phyloP scores from a whole-genome alignment of 1,140 invertebrate genomes.

The Rhyzopertha dominica region DNA sequence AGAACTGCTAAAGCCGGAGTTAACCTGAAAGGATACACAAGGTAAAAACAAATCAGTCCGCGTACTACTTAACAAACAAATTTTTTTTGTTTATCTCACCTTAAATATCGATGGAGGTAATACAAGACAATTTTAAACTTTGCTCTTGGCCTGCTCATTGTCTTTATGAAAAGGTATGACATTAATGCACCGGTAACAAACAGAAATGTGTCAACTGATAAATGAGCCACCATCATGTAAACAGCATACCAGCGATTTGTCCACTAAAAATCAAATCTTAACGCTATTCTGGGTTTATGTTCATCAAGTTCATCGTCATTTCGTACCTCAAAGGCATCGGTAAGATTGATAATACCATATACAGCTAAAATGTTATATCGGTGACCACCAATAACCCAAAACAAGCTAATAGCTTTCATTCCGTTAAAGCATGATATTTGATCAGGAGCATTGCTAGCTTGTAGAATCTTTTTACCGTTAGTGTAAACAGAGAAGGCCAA shows the following conservation, averaged over 20 bases:
- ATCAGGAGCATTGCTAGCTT: conserved; percentile 21
- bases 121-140: no score
- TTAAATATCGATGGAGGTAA: no score
- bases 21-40: conserved; percentile 15
- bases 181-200: conserved; percentile 50
- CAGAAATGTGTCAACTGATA: conserved; percentile 53
- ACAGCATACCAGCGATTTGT: conserved; percentile 25
- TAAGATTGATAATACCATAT: background rate
- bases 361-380: conserved; percentile 21
- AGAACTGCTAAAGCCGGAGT: conserved; percentile 16
- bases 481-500: conserved; percentile 39
- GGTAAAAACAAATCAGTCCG: background rate
- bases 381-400: conserved; percentile 61
- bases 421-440: conserved; percentile 50
- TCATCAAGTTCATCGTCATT: background rate
- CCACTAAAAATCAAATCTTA: conserved; percentile 32
- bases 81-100: background rate
- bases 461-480: conserved; percentile 35
- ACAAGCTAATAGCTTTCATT: conserved; percentile 53
- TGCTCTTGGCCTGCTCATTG: no score
- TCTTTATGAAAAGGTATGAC: conserved; percentile 49
- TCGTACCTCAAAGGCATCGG: background rate
- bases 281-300: background rate
- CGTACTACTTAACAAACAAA: background rate
- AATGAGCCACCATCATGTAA: conserved; percentile 39